Percentiles rank a stretch among this genome's conserved stretches.
Evolutionary conservation across 2,113 vertebrate genomes (phyloP).

Genomic region (Accipiter cooperii): DNA sequence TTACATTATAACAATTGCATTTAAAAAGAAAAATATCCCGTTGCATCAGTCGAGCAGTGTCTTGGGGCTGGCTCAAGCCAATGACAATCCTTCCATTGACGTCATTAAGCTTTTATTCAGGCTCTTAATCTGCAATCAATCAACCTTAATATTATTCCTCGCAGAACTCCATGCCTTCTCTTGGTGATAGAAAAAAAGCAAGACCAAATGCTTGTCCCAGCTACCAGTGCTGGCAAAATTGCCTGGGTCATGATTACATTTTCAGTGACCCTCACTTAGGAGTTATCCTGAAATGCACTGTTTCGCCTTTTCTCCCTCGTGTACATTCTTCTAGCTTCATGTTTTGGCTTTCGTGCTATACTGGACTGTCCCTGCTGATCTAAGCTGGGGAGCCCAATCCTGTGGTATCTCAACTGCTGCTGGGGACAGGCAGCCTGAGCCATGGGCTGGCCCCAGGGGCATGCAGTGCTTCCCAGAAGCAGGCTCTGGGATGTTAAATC

Average conservation of each 20-base stretch:
- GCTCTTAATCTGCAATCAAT: slow-evolving; percentile 54
- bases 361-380: neutral
- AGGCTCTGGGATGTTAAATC: neutral
- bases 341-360: neutral
- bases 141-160: neutral
- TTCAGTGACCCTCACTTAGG: neutral
- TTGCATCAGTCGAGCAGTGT: neutral
- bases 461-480: neutral
- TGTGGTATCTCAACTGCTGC: neutral
- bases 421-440: neutral
- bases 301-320: neutral
- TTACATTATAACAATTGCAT: slow-evolving; percentile 1
- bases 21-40: neutral
- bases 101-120: slow-evolving; percentile 52
- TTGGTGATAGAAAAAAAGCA: neutral
- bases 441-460: neutral
- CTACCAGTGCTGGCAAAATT: neutral
- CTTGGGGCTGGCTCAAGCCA: slow-evolving; percentile 22
- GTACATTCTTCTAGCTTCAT: neutral
- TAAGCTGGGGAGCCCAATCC: neutral
- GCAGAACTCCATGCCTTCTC: slow-evolving; percentile 6
- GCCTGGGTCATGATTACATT: neutral
- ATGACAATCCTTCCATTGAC: slow-evolving; percentile 49
- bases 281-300: neutral
- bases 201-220: neutral